Evolutionary conservation across 1,140 invertebrate species (phyloP).

Genomic region (Lordiphosa clarofinis): DNA sequence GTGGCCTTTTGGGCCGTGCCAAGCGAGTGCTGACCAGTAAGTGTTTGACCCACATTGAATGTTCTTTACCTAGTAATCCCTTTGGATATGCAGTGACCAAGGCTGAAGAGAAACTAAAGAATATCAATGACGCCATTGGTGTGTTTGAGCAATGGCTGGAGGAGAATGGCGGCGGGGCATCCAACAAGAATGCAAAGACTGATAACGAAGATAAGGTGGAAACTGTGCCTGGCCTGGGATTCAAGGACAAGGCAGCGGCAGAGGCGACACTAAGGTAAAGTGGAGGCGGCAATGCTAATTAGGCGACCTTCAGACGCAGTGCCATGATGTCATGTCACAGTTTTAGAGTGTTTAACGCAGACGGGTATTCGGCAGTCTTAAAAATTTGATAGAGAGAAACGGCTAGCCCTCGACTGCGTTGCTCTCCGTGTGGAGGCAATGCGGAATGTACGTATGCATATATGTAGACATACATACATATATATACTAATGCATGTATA

Average conservation of each 20-base stretch:
- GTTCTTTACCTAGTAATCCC: not conserved
- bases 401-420: not conserved
- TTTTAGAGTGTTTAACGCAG: constrained; percentile 43
- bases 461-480: too few species aligned
- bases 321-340: constrained; percentile 64
- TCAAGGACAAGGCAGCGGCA: constrained; percentile 83
- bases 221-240: constrained; percentile 83
- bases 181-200: constrained; percentile 79
- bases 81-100: constrained; percentile 82
- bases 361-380: constrained; percentile 46
- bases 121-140: constrained; percentile 84
- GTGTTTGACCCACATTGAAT: constrained; percentile 45
- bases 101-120: constrained; percentile 85
- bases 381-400: constrained; percentile 40
- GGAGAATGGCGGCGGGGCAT: constrained; percentile 81
- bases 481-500: too few species aligned
- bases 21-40: constrained; percentile 84
- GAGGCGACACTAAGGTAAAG: constrained; percentile 79
- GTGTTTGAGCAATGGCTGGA: constrained; percentile 85
- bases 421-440: too few species aligned
- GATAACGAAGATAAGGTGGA: constrained; percentile 79
- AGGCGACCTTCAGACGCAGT: constrained; percentile 31
- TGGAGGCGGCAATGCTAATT: constrained; percentile 20
- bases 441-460: too few species aligned
- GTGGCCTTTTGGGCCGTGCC: constrained; percentile 83